Evolutionary conservation across 92 coral and sea anemone species (phyloP).

Genomic region (Zoanthus sociatus): DNA sequence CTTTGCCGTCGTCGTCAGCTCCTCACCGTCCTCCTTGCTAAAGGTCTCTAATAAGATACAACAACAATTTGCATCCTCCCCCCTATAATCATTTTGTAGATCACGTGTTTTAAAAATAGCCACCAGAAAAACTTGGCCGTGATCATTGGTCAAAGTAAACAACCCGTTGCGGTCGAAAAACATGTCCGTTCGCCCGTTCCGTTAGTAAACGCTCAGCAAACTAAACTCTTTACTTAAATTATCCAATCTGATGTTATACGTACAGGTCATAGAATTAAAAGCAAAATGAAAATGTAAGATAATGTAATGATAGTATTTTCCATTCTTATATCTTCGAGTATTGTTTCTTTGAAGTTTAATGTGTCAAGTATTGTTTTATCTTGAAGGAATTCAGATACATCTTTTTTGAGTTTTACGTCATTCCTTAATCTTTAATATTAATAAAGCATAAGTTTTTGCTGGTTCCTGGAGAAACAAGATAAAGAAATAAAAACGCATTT

Average conservation of each 20-base stretch:
- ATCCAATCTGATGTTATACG: not conserved
- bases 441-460: constrained; percentile 9
- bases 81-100: too few species aligned
- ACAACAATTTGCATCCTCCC: too few species aligned
- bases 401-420: constrained; percentile 36
- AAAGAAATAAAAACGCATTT: not conserved
- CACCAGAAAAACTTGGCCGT: constrained; percentile 31
- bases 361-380: constrained; percentile 44
- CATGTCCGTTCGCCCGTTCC: constrained; percentile 16
- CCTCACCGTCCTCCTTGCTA: too few species aligned
- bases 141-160: constrained; percentile 24
- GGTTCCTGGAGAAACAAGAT: constrained; percentile 10
- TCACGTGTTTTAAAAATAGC: not conserved
- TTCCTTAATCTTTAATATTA: constrained; percentile 23
- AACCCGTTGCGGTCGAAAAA: constrained; percentile 35
- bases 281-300: not conserved
- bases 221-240: not conserved
- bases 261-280: not conserved
- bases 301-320: not conserved
- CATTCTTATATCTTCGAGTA: not conserved
- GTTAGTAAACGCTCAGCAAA: not conserved
- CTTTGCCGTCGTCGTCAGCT: too few species aligned
- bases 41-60: too few species aligned
- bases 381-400: constrained; percentile 32
- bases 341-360: not conserved